Evolutionary conservation across 1,140 invertebrate genomes (phyloP), one percentile per base, ranked within the genome.

Genomic region (Varroa destructor): DNA sequence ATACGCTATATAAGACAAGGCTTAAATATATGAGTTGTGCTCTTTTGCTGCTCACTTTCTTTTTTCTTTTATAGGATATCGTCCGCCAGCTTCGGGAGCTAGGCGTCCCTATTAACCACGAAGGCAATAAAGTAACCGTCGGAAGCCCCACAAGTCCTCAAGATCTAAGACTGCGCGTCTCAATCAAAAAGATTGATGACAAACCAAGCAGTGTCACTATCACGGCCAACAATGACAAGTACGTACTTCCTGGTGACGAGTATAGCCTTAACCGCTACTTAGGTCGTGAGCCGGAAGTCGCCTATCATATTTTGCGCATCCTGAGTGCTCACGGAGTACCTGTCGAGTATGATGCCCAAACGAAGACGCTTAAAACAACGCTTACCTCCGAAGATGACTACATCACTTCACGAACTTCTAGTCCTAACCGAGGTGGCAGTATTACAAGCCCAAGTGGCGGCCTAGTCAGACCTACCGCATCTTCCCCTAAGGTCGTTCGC

Each of bases 181-280:
- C 61, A 12, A 67, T 67, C 37, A 67, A 67, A 37, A 67, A 67
- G 37, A 67, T 67, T 8, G 61, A 67, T 46, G 61, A 67, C 61
- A 67, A 67, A 8, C 40, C 46, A 40, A 67, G 61, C 61, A 67
- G 61, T 46, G 61, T 67, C 10, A 67, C 61, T 14, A 67, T 67
- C 8, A 67, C 37, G 46, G 61, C 61, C 12, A 67, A 67, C 40
- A 46, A 67, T 46, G 61, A 67, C 61, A 67, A 67, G 37, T 67
- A 67, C 61, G 40, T 37, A 14, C 37, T 67, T 40, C 61, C 61
- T 14, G 61, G 61, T 8, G 61, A 67, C 8, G 61, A 67, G 40
- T 40, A 40, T 37, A 14, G 61, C 14, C 61, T 67, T 2, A 67
- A 40, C 46, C 61, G 61, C 61, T 67, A 67, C 46, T 46, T 67